Evolutionary conservation across 2,888 invertebrate species (phyloP).

Genomic region (Sminthurides aquaticus): DNA sequence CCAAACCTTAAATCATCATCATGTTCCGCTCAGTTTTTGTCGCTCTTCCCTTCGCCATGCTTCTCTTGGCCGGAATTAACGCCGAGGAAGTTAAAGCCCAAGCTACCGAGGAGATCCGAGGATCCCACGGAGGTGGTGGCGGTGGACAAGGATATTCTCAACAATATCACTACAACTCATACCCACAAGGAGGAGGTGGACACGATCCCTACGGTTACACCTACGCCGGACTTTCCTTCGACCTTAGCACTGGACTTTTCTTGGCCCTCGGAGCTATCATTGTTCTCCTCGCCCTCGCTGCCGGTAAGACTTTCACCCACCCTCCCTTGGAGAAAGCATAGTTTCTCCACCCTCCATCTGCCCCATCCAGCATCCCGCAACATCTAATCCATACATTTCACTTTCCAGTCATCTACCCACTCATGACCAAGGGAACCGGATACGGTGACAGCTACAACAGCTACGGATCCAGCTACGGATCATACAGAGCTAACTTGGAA

Average conservation of each 20-base stretch:
- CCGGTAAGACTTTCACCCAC: slow-evolving; percentile 30
- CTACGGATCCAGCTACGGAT: slow-evolving; percentile 41
- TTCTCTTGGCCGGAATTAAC: slow-evolving; percentile 42
- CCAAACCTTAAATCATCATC: slow-evolving; percentile 17
- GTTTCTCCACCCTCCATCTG: neutral
- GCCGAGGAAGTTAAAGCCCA: slow-evolving; percentile 39
- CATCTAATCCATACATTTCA: neutral
- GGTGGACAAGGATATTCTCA: slow-evolving; percentile 36
- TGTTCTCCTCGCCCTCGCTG: slow-evolving; percentile 42
- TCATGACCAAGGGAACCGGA: slow-evolving; percentile 43
- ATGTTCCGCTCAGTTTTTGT: slow-evolving; percentile 43
- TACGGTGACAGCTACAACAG: slow-evolving; percentile 41
- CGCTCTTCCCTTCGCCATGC: slow-evolving; percentile 42
- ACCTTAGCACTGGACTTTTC: slow-evolving; percentile 43
- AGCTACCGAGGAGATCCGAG: slow-evolving; percentile 39
- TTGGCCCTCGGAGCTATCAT: slow-evolving; percentile 44
- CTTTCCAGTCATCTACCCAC: slow-evolving; percentile 42
- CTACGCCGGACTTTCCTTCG: slow-evolving; percentile 43
- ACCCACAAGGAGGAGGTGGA: slow-evolving; percentile 32
- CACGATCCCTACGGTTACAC: slow-evolving; percentile 44
- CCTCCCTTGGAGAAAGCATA: neutral
- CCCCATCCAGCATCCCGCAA: neutral
- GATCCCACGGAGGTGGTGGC: slow-evolving; percentile 22
- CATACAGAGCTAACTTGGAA: slow-evolving; percentile 43
- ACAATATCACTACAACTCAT: slow-evolving; percentile 43